Evolutionary conservation across 2,888 invertebrate species (phyloP).

Genomic region (Macrophya alboannulata): DNA sequence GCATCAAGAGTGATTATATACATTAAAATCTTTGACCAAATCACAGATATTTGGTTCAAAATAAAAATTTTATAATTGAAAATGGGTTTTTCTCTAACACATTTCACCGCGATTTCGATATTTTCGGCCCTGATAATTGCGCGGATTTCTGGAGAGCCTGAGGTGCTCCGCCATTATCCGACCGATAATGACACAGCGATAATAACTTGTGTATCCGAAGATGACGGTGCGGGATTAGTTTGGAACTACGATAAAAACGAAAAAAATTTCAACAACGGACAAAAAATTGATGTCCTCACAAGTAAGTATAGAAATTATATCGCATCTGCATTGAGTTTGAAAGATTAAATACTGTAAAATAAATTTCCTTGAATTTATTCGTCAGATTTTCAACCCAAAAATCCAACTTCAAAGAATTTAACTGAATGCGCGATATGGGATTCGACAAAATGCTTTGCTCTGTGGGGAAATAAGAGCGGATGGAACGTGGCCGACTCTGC

Average conservation of each 20-base stretch:
- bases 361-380: background rate
- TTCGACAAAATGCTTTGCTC: slow-evolving; percentile 54
- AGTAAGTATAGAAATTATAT: too few relatives aligned
- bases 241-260: slow-evolving; percentile 64
- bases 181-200: background rate
- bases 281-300: too few relatives aligned
- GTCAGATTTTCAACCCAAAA: slow-evolving; percentile 2
- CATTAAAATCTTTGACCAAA: too few relatives aligned
- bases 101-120: background rate
- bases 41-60: too few relatives aligned
- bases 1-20: too few relatives aligned
- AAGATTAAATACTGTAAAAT: background rate
- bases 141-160: slow-evolving; percentile 42
- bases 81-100: background rate
- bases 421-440: background rate
- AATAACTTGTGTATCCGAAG: slow-evolving; percentile 64
- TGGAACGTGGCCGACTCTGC: slow-evolving; percentile 65
- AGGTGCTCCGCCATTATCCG: slow-evolving; percentile 32
- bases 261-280: background rate
- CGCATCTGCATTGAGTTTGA: too few relatives aligned
- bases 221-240: slow-evolving; percentile 62
- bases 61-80: background rate
- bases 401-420: slow-evolving; percentile 52
- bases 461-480: slow-evolving; percentile 52
- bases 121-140: background rate